These are phyloP conservation scores for Lasius fuliginosus DNA, from an alignment of 2,888 invertebrate genomes.

Conservation along the genomic window DNA sequence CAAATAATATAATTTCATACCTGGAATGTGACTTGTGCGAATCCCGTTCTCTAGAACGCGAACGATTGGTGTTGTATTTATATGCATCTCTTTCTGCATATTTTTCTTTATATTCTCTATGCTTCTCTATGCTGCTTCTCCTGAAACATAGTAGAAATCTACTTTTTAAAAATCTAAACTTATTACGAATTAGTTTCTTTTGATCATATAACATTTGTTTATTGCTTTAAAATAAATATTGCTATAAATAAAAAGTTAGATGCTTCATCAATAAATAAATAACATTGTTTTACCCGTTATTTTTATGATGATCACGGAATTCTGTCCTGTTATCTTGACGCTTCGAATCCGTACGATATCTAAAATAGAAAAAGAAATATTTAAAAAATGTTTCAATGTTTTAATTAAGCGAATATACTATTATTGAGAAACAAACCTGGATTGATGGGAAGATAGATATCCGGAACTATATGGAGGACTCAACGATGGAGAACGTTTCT, in stretches of 20 bases:
- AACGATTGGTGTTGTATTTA: constrained; percentile 37
- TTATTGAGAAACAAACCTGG: constrained; percentile 59
- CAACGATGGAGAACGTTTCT: constrained; percentile 50
- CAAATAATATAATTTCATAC: constrained; percentile 44
- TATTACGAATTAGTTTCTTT: not conserved
- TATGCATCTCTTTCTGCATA: constrained; percentile 29
- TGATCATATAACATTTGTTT: constrained; percentile 7
- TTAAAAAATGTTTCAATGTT: not conserved
- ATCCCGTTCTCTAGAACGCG: constrained; percentile 60
- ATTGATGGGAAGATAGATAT: constrained; percentile 32
- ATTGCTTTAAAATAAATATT: not conserved
- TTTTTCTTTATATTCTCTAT: constrained; percentile 43
- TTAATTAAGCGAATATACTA: not conserved
- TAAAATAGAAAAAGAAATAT: constrained; percentile 23
- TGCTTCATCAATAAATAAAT: not conserved
- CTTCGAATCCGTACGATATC: constrained; percentile 41
- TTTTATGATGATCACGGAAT: constrained; percentile 36
- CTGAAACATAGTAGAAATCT: not conserved
- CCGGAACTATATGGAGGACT: constrained; percentile 50
- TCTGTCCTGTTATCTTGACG: constrained; percentile 1
- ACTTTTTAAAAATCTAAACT: not conserved
- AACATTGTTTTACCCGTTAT: constrained; percentile 54
- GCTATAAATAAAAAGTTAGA: not conserved
- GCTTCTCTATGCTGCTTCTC: constrained; percentile 42
- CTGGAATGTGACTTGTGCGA: constrained; percentile 45